These are phyloP conservation scores for Machimus rusticus DNA, from an alignment of 2,888 invertebrate species.

Conservation along the genomic window DNA sequence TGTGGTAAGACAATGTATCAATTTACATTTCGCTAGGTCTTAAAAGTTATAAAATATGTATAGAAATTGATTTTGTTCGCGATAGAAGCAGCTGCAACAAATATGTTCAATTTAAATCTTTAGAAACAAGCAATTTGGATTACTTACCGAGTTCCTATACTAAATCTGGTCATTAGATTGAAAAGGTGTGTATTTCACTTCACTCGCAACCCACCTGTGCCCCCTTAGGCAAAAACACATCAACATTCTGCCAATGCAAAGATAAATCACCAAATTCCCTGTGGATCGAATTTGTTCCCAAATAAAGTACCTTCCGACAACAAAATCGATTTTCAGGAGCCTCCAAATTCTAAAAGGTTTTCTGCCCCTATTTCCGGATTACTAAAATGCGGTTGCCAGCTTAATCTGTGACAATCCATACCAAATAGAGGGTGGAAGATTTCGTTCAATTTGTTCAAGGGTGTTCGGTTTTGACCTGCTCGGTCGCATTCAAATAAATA, in stretches of 20 bases:
- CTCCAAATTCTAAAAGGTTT: neutral
- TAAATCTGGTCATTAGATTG: neutral
- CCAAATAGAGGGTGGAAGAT: neutral
- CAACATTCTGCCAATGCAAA: conserved; percentile 21
- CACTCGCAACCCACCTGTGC: neutral
- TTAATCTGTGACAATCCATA: conserved; percentile 1
- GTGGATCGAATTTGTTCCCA: conserved; percentile 38
- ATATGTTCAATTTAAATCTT: neutral
- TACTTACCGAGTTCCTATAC: neutral
- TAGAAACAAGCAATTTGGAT: neutral
- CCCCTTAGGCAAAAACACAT: neutral
- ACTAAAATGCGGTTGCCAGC: neutral
- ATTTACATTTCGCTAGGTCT: neutral
- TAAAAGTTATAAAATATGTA: neutral
- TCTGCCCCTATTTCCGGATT: conserved; percentile 13
- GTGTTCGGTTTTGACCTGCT: neutral
- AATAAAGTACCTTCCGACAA: conserved; percentile 23
- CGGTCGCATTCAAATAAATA: too few relatives aligned
- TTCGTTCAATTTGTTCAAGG: neutral
- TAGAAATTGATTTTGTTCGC: neutral
- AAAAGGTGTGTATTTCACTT: neutral
- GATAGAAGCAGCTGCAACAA: neutral
- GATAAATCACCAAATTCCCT: conserved; percentile 44
- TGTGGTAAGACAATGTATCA: neutral
- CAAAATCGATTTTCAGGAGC: conserved; percentile 2